Conservation (phyloP, 2,113 vertebrate genomes). For the Antigone vipio region DNA sequence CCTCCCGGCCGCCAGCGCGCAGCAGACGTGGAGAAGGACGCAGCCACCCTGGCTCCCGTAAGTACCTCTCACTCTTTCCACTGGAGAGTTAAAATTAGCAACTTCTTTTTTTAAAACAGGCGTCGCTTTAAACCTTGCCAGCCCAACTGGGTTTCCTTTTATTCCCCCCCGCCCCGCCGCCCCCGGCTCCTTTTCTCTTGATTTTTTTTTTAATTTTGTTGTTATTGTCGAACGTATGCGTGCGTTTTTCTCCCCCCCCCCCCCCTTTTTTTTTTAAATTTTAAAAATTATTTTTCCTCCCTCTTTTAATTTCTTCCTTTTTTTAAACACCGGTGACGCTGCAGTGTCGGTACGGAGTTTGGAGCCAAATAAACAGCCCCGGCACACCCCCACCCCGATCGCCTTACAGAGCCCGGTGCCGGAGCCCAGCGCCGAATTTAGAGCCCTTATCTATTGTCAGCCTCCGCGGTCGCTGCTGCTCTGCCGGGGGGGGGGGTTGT, state of each 20-base stretch:
- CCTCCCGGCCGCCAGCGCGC: not conserved
- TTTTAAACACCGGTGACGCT: not conserved
- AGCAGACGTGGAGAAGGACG: conserved; percentile 15
- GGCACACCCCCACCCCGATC: not conserved
- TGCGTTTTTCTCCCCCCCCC: not conserved
- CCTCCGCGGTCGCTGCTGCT: not conserved
- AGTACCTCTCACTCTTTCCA: conserved; percentile 65
- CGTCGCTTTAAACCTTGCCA: conserved; percentile 18
- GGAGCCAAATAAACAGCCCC: conserved; percentile 20
- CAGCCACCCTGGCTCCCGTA: conserved; percentile 42
- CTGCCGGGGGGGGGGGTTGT: not conserved
- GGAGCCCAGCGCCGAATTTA: conserved; percentile 4
- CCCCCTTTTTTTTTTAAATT: not conserved
- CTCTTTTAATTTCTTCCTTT: not conserved
- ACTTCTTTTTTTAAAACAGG: conserved; percentile 36
- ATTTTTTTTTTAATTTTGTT: not conserved
- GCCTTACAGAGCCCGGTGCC: not conserved
- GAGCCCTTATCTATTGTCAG: conserved; percentile 12
- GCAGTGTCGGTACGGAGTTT: not conserved
- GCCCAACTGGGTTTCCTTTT: conserved; percentile 24
- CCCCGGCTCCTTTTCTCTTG: not conserved
- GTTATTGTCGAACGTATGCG: not conserved
- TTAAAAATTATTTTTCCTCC: not conserved
- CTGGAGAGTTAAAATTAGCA: conserved; percentile 67
- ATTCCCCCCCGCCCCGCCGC: not conserved